phyloP scores from a whole-genome alignment of 2,888 invertebrate species.

The Anorthoa munda region DNA sequence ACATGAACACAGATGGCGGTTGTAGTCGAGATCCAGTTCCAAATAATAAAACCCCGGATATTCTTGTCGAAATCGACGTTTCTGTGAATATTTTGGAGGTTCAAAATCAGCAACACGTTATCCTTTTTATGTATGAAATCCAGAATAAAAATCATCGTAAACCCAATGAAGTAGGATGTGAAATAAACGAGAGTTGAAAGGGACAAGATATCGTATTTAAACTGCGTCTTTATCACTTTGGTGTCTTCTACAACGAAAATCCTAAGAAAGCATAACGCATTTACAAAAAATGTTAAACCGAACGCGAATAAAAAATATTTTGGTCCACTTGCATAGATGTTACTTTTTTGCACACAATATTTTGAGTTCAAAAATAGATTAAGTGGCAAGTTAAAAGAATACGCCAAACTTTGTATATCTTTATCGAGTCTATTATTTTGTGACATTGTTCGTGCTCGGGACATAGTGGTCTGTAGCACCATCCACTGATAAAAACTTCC shows the following conservation, averaged over 20 bases:
- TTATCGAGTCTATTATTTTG: background rate
- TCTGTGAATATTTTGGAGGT: slow-evolving; percentile 41
- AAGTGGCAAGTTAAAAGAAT: background rate
- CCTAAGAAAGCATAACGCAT: background rate
- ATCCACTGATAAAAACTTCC: no score
- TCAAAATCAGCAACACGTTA: slow-evolving; percentile 37
- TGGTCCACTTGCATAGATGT: slow-evolving; percentile 30
- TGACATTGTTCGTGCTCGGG: no score
- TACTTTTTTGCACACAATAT: slow-evolving; percentile 5
- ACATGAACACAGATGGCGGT: background rate
- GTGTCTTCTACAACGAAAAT: background rate
- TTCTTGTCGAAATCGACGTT: slow-evolving; percentile 10
- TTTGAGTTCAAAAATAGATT: slow-evolving; percentile 13
- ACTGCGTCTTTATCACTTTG: background rate
- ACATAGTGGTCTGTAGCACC: no score
- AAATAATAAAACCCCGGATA: background rate
- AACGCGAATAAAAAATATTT: slow-evolving; percentile 7
- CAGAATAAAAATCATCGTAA: slow-evolving; percentile 17
- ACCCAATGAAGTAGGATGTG: background rate
- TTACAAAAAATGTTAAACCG: background rate
- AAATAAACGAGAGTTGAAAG: background rate
- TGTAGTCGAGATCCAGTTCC: slow-evolving; percentile 39
- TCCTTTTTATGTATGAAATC: slow-evolving; percentile 15
- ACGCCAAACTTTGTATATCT: background rate
- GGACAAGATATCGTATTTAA: background rate